Base-by-base conservation (phyloP, 2,888 invertebrate genomes). In the Apamea epomidion region DNA sequence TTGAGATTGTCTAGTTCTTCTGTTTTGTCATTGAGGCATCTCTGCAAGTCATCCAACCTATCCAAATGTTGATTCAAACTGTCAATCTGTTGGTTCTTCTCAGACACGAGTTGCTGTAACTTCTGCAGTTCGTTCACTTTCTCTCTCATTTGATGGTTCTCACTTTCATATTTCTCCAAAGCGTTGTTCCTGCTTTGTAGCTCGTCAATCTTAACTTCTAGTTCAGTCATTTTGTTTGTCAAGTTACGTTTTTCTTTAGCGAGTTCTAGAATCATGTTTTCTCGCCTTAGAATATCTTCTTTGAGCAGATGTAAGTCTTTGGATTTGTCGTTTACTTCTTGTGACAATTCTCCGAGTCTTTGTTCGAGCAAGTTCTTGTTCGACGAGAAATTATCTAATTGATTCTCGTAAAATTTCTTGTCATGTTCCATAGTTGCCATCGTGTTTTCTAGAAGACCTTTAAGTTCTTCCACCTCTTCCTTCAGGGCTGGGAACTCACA, bases 191-290 rank as follows among this genome's bases (percentile, higher is more conserved):
- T 95, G 83, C 95, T 96, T 79, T 96, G 95, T 71, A 97, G 88
- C 82, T 97, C 97, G 71, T 97, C 95, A 65, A 96, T 94, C 90
- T 97, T 97, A 29, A 97, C 94, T 89, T 97, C 97, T 60, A 97
- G 85, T 90, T 97, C 97, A n/a, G 95, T 92, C 87, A 95, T 90
- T 91, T 93, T 95, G 80, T 95, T 95, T 2, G 97, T 97, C 78
- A 97, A 90, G 82, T 96, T 97, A 29, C 97, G 96, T 91, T 97
- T 97, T 84, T 97, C 97, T 92, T 97, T 97, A 10, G 97, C 97
- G 58, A 98, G 92, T 92, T 97, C 97, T 74, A 97, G 88, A 83
- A 97, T 97, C 97, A 97, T 97, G 77, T 97, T 97, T 88, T 97
- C 97, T 84, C 97, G 96, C 81, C 97, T 95, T 0, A 97, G 91